Base-by-base conservation (phyloP, 2,888 invertebrate species). In the Phengaris alcon region DNA sequence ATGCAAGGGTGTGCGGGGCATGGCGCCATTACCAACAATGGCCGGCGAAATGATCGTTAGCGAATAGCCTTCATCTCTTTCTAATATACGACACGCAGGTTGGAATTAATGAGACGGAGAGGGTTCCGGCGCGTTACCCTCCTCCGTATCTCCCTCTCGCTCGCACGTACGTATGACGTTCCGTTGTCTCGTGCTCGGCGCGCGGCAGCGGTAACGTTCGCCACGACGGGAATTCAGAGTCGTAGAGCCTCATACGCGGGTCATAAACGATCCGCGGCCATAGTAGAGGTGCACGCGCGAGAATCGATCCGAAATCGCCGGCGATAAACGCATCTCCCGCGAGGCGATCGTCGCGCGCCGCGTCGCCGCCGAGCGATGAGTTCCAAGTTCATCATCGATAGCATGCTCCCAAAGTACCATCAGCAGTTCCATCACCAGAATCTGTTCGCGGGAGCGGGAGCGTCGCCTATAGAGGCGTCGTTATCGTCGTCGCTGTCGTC, bases 311-410 rank as follows among this genome's bases (percentile, higher is more conserved):
- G 91, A 92, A 70, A 90, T 90, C 91, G 91, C 91, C 92, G 91
- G 92, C 90, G 91, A 91, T 91, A 90, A 92, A 93, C 92, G 91
- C 90, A 91, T 91, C 89, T 91, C 90, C 89, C 90, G 91, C 91
- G 91, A 90, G 91, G 91, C 92, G 91, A 90, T 87, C 93, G 92
- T 91, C 93, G 93, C 93, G 93, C 90, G 90, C 90, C 90, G 92
- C 92, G 91, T 90, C 91, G 90, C 89, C 89, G 89, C 91, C 91
- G 95, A 95, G 96, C 96, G 95, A 98, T 98, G 98, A 97, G 96
- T 96, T 97, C 97, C 95, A 98, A 98, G 96, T 98, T 98, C 95
- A 97, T 97, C 95, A 97, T 98, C 95, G 98, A 98, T 97, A 97
- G 97, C 95, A 98, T 98, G 97, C 97, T 98, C 95, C 98, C 98